Evolutionary conservation across 2,113 vertebrate species (phyloP), one percentile per base, ranked within the genome.

Genomic region (Oncorhynchus masou): DNA sequence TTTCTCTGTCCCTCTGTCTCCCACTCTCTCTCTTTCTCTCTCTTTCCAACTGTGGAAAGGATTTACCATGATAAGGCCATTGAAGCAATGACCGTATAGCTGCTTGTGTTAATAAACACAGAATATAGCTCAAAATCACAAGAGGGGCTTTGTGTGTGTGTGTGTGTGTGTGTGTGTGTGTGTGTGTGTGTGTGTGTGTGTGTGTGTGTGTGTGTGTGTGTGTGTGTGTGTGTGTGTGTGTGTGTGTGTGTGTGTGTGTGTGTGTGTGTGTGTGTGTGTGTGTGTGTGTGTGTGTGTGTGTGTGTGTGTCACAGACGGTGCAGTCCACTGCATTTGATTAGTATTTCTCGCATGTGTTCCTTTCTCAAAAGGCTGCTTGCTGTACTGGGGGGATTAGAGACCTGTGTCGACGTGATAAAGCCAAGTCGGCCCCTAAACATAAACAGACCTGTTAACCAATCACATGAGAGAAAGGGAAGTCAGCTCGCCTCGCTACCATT

Each of bases 401-500:
- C 77, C 87, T 87, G 88, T 81, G 75, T 72, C 66, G 79, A 49
- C 66, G 73, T 82, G 88, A 90, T 88, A 88, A 87, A 83, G 80
- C 74, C 39, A 74, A 54, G 77, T 86, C 83, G 77, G 81, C 79
- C 77, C 73, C 34, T 24, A 25, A 12, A 70, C 68, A 49, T 27
- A 70, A 20, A 79, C 75, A 83, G 78, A 75, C 79, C 74, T 71
- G 79, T 73, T 85, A 77, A 79, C 70, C 64, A 82, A 76, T 81
- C 62, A 60, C 60, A 12, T 65, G 48, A 79, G 65, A 75, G 59
- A 78, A 70, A 29, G 54, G 77, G 27, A 79, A 75, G 27, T 64
- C 59, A 62, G 51, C 51, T 54, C 51, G 51, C 16, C 29, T 62
- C 71, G 74, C 49, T 70, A 72, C 73, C 80, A 68, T 77, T 59